Percentiles rank a stretch among this genome's conserved stretches.
These are phyloP conservation scores for Acronicta psi DNA, from an alignment of 2,888 invertebrate species.

Conservation along the genomic window DNA sequence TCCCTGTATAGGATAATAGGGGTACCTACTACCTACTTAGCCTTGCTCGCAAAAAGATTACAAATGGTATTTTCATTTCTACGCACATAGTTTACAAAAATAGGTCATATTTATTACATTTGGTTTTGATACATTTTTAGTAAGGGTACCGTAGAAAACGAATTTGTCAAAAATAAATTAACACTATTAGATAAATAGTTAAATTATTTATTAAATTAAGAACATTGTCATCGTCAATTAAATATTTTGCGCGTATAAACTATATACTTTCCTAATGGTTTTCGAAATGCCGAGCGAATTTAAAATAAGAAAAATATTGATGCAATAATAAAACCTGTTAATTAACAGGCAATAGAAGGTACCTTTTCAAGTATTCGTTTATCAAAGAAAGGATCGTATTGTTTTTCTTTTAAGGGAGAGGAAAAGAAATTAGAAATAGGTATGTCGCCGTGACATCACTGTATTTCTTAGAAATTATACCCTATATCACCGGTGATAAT, in stretches of 20 bases:
- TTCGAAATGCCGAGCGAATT: slow-evolving; percentile 30
- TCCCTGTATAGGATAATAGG: slow-evolving; percentile 9
- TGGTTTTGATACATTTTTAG: not conserved
- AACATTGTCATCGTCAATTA: not conserved
- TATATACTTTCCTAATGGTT: slow-evolving; percentile 28
- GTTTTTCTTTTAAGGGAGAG: slow-evolving; percentile 11
- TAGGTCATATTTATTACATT: not conserved
- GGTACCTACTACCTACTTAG: slow-evolving; percentile 40
- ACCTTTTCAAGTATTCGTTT: slow-evolving; percentile 12
- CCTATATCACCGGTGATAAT: too few species aligned
- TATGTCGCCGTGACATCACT: too few species aligned
- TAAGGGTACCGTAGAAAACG: too few species aligned
- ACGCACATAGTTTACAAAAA: not conserved
- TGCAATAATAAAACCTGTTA: slow-evolving; percentile 21
- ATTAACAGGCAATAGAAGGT: slow-evolving; percentile 14
- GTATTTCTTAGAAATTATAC: slow-evolving; percentile 21
- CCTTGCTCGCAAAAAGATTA: slow-evolving; percentile 36
- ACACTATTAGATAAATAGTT: too few species aligned
- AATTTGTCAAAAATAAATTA: too few species aligned
- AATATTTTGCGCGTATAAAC: slow-evolving; percentile 8
- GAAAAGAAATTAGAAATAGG: too few species aligned
- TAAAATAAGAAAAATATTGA: slow-evolving; percentile 12
- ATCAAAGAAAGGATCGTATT: slow-evolving; percentile 8
- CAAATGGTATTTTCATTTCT: slow-evolving; percentile 24
- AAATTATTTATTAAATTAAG: too few species aligned